Percentiles rank a stretch among this genome's conserved stretches.
Conservation (phyloP, 2,888 invertebrate species). For the Cheilosia impressa region DNA sequence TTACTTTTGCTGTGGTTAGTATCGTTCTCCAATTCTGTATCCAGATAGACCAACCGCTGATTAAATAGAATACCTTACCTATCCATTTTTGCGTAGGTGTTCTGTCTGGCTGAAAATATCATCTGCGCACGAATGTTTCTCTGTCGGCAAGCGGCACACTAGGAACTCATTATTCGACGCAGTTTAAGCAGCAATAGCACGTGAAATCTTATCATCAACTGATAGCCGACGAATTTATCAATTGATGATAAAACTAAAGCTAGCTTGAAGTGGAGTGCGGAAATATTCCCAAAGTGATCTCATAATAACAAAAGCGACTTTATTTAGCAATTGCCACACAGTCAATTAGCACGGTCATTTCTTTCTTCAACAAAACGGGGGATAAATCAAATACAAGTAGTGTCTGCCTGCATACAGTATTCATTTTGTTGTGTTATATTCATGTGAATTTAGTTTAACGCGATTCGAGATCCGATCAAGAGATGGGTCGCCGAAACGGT, state of each 20-base stretch:
- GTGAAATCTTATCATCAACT: slow-evolving; percentile 48
- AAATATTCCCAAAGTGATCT: slow-evolving; percentile 55
- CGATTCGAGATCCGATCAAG: slow-evolving; percentile 25
- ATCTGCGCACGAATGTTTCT: background rate
- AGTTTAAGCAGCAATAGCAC: slow-evolving; percentile 19
- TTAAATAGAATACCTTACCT: slow-evolving; percentile 6
- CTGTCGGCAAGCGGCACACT: background rate
- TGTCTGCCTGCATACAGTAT: background rate
- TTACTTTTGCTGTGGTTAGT: background rate
- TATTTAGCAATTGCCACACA: slow-evolving; percentile 61
- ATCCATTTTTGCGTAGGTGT: slow-evolving; percentile 18
- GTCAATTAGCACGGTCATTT: slow-evolving; percentile 61
- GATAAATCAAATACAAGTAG: slow-evolving; percentile 7
- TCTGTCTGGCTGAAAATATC: background rate
- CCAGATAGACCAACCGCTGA: background rate
- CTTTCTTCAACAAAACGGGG: slow-evolving; percentile 11
- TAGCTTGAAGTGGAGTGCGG: slow-evolving; percentile 14
- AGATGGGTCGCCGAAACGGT: slow-evolving; percentile 62
- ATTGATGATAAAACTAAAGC: slow-evolving; percentile 56
- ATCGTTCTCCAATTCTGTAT: background rate
- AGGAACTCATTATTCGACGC: slow-evolving; percentile 36
- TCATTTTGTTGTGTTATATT: slow-evolving; percentile 12
- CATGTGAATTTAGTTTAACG: slow-evolving; percentile 31
- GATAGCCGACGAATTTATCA: slow-evolving; percentile 61
- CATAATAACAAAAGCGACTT: slow-evolving; percentile 54